These are phyloP conservation scores for Mugil cephalus DNA, from an alignment of 2,113 vertebrate species.

Conservation along the genomic window DNA sequence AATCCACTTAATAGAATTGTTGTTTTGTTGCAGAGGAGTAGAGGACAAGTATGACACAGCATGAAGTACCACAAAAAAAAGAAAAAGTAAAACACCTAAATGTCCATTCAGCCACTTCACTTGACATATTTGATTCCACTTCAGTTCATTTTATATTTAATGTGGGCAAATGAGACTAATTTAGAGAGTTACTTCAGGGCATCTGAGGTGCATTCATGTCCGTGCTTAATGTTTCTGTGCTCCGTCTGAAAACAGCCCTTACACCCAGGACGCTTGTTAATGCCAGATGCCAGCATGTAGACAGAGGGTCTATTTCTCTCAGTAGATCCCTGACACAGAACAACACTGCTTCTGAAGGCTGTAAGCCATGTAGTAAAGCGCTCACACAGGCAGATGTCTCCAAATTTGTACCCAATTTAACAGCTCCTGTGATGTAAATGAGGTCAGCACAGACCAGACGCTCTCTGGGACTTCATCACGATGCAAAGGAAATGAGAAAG, in stretches of 20 bases:
- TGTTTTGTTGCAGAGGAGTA: too few species aligned
- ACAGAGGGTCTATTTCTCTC: constrained; percentile 46
- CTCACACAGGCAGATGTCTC: constrained; percentile 46
- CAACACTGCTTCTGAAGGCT: constrained; percentile 28
- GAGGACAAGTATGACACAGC: neutral
- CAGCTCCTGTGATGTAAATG: constrained; percentile 50
- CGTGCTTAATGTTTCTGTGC: constrained; percentile 12
- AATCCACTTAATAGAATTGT: too few species aligned
- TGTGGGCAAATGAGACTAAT: constrained; percentile 16
- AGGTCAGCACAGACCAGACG: constrained; percentile 35
- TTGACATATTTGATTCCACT: neutral
- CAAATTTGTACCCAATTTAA: constrained; percentile 47
- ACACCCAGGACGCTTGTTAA: constrained; percentile 57
- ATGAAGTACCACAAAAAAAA: neutral
- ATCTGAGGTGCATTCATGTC: constrained; percentile 8
- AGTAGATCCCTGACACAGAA: constrained; percentile 40
- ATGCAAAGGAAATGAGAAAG: constrained; percentile 9
- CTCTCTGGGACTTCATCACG: constrained; percentile 11
- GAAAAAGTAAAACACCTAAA: neutral
- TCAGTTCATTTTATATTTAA: constrained; percentile 10
- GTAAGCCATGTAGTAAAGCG: constrained; percentile 48
- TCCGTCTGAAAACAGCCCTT: constrained; percentile 27
- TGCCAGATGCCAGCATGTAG: constrained; percentile 54
- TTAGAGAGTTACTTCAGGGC: constrained; percentile 1
- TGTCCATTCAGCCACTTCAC: neutral